phyloP scores from a whole-genome alignment of 2,113 vertebrate species.

The Saccopteryx leptura region DNA sequence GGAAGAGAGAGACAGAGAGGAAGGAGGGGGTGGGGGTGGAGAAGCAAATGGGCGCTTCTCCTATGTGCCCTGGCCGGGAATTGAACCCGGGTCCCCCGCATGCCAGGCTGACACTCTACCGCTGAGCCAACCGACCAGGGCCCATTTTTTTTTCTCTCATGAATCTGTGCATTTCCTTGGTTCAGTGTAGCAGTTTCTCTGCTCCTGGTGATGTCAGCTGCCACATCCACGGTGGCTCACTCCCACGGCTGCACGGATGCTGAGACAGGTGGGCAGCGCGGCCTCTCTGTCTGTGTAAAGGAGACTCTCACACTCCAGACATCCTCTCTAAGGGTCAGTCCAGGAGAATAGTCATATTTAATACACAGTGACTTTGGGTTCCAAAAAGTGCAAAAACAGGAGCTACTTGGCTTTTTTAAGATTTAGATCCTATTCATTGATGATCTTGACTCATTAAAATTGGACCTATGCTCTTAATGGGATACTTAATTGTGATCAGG shows the following conservation, averaged over 20 bases:
- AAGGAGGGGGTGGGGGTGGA: no score
- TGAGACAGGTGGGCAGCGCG: neutral
- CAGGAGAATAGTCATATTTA: neutral
- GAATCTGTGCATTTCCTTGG: neutral
- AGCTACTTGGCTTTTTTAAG: neutral
- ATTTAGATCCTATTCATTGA: neutral
- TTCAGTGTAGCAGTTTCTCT: neutral
- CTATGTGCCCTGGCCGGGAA: no score
- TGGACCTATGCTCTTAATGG: neutral
- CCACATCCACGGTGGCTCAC: no score
- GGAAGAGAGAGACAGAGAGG: no score
- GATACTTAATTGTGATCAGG: neutral
- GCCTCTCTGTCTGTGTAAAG: neutral
- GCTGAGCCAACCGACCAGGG: no score
- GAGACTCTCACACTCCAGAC: neutral
- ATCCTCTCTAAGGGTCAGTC: neutral
- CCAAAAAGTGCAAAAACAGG: neutral
- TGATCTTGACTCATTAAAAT: neutral
- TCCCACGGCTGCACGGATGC: fast-evolving
- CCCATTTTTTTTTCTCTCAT: neutral
- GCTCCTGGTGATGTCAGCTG: neutral
- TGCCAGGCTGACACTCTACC: no score
- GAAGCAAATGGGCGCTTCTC: no score
- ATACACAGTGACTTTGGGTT: neutral
- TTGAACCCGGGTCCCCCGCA: no score